Conservation (phyloP, 2,888 invertebrate genomes). For the Tridacna gigas region DNA sequence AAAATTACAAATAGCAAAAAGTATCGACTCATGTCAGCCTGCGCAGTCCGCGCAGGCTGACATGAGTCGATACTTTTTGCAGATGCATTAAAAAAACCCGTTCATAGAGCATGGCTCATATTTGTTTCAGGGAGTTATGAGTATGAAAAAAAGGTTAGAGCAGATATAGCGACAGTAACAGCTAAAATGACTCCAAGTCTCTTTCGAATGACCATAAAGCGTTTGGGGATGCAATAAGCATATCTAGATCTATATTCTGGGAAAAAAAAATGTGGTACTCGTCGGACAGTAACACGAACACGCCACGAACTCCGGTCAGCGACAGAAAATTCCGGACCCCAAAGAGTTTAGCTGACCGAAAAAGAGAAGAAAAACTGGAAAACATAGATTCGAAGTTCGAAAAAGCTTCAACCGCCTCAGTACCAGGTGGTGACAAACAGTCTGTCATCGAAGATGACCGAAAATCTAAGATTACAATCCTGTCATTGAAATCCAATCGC, state of each 20-base stretch:
- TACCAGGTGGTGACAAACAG: conserved; percentile 19
- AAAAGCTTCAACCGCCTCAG: conserved; percentile 18
- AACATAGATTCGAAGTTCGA: conserved; percentile 19
- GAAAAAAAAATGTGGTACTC: conserved; percentile 38
- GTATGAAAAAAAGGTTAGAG: too few relatives aligned
- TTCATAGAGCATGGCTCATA: too few relatives aligned
- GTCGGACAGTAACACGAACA: conserved; percentile 35
- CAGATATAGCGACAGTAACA: too few relatives aligned
- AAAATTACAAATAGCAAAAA: background rate
- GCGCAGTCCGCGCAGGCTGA: background rate
- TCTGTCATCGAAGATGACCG: conserved; percentile 56
- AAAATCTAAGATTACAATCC: conserved; percentile 59
- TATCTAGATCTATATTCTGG: too few relatives aligned
- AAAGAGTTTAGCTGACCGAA: background rate
- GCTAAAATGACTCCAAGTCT: too few relatives aligned
- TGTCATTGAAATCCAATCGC: conserved; percentile 59
- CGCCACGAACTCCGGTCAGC: conserved; percentile 28
- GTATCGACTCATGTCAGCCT: background rate
- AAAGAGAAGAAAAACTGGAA: conserved; percentile 19
- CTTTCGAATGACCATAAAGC: too few relatives aligned
- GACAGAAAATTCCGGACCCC: conserved; percentile 14
- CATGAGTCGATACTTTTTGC: background rate
- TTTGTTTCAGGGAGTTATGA: too few relatives aligned
- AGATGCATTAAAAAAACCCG: background rate
- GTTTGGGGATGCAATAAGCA: too few relatives aligned